Conservation (phyloP, 2,888 invertebrate species). For the Molanna angustata region DNA sequence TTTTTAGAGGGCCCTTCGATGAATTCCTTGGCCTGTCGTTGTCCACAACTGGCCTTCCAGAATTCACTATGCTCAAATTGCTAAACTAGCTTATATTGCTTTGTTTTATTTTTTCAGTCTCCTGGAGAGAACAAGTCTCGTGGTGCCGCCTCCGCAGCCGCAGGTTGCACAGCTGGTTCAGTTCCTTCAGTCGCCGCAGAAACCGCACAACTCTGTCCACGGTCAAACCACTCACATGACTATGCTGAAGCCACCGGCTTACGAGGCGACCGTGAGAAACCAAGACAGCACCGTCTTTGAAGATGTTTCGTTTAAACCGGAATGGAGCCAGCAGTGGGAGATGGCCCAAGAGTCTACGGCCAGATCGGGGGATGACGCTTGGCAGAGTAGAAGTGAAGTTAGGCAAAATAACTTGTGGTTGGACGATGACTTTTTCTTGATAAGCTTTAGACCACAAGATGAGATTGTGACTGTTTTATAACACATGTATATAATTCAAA, state of each 20-base stretch:
- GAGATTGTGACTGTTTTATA: constrained; percentile 62
- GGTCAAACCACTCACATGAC: constrained; percentile 49
- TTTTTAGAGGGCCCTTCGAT: too few species aligned
- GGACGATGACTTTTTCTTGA: constrained; percentile 78
- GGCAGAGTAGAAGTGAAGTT: constrained; percentile 48
- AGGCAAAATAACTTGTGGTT: constrained; percentile 62
- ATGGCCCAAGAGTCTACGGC: constrained; percentile 45
- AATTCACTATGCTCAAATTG: too few species aligned
- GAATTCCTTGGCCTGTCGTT: too few species aligned
- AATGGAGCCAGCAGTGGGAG: constrained; percentile 56
- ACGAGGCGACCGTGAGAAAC: constrained; percentile 46
- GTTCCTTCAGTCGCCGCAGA: constrained; percentile 63
- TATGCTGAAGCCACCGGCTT: constrained; percentile 54
- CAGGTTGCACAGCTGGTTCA: constrained; percentile 76
- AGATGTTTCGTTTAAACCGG: constrained; percentile 50
- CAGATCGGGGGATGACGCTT: constrained; percentile 49
- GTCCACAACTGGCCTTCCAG: too few species aligned
- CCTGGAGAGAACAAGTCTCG: constrained; percentile 63
- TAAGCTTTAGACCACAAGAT: constrained; percentile 84
- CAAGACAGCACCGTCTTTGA: constrained; percentile 49
- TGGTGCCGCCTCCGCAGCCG: constrained; percentile 50
- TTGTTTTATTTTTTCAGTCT: constrained; percentile 43
- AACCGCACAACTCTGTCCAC: constrained; percentile 44
- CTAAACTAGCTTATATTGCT: too few species aligned
- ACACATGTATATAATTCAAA: too few species aligned